Percentiles rank a stretch among this genome's conserved stretches.
phyloP scores from a whole-genome alignment of 2,888 invertebrate species.

The Agapetus fuscipes region DNA sequence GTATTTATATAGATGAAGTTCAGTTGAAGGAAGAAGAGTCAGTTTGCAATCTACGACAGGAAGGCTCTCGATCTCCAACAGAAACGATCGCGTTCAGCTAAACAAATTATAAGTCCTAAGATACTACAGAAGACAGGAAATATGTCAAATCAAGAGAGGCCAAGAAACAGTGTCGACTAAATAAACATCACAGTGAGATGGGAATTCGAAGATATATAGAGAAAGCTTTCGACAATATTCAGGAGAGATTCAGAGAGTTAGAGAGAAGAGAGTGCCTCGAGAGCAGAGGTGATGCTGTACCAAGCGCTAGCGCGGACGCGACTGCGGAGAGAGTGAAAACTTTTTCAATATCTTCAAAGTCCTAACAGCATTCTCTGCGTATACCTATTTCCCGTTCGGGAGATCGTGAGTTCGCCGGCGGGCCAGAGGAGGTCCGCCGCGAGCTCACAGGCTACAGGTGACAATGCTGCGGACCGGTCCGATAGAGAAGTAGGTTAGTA shows the following conservation, averaged over 20 bases:
- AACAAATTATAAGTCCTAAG: constrained; percentile 16
- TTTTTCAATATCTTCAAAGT: constrained; percentile 20
- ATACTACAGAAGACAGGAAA: constrained; percentile 19
- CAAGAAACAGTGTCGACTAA: constrained; percentile 17
- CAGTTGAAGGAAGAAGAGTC: constrained; percentile 18
- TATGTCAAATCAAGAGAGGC: constrained; percentile 12
- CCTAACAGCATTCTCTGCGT: constrained; percentile 18
- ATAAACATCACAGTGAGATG: constrained; percentile 15
- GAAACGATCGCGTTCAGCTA: constrained; percentile 28
- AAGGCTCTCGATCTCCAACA: constrained; percentile 19
- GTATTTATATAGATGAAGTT: constrained; percentile 8
- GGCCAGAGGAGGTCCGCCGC: background rate
- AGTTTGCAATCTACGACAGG: constrained; percentile 10
- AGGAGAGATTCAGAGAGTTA: background rate
- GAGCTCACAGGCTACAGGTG: background rate
- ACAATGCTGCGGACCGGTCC: constrained; percentile 2
- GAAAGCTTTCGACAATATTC: constrained; percentile 15
- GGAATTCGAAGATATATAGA: constrained; percentile 19
- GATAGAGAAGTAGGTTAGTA: constrained; percentile 27
- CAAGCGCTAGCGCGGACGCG: background rate
- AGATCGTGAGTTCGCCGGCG: background rate
- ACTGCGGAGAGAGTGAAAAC: constrained; percentile 12
- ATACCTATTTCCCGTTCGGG: constrained; percentile 9
- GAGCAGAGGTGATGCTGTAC: background rate
- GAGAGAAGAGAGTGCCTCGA: background rate